Evolutionary conservation across 1,140 invertebrate species (phyloP).

Genomic region (Eueides isabella): DNA sequence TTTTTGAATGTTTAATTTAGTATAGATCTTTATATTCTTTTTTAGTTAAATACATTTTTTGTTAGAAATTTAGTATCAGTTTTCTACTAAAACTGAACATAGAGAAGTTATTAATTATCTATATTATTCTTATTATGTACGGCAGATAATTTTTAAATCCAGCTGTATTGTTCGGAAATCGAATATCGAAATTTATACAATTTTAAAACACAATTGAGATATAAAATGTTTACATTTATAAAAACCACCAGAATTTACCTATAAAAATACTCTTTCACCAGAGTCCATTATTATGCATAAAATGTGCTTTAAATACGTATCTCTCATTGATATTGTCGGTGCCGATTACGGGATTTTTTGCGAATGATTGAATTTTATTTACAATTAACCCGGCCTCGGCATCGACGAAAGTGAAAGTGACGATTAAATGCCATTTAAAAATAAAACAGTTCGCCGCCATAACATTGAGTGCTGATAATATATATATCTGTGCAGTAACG

Average conservation of each 20-base stretch:
- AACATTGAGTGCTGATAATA: slow-evolving; percentile 64
- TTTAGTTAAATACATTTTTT: not conserved
- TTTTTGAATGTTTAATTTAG: no score
- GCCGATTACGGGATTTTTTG: slow-evolving; percentile 80
- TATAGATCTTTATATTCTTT: not conserved
- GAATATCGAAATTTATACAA: slow-evolving; percentile 24
- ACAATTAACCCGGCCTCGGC: slow-evolving; percentile 79
- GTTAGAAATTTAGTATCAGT: no score
- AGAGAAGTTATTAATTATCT: no score
- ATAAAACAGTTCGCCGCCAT: slow-evolving; percentile 75
- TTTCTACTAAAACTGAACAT: no score
- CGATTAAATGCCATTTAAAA: slow-evolving; percentile 82
- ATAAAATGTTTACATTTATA: slow-evolving; percentile 47
- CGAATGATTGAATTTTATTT: slow-evolving; percentile 82
- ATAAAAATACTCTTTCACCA: slow-evolving; percentile 58
- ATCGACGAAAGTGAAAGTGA: slow-evolving; percentile 76
- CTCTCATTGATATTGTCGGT: slow-evolving; percentile 78
- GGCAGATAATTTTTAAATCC: not conserved
- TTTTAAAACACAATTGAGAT: slow-evolving; percentile 40
- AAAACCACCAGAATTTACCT: slow-evolving; percentile 46
- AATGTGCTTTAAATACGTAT: slow-evolving; percentile 72
- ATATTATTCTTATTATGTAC: no score
- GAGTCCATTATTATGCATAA: slow-evolving; percentile 67
- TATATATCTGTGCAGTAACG: slow-evolving; percentile 50
- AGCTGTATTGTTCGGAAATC: not conserved